Conservation (phyloP, 2,113 vertebrate genomes). For the Nematolebias whitei region DNA sequence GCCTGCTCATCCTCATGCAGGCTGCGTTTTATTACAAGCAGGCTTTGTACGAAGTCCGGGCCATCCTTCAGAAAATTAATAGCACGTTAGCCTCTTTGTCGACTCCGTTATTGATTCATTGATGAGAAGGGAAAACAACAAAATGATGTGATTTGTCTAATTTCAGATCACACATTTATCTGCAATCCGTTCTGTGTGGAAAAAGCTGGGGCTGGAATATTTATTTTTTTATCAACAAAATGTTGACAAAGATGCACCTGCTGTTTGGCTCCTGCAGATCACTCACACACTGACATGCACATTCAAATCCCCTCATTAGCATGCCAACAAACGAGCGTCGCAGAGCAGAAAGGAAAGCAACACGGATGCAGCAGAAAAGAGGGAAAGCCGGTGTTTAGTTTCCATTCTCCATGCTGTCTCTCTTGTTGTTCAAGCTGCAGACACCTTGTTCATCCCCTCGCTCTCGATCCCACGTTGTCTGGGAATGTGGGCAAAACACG, state of each 20-base stretch:
- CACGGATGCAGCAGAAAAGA: slow-evolving; percentile 32
- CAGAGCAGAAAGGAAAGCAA: slow-evolving; percentile 46
- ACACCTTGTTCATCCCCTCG: slow-evolving; percentile 57
- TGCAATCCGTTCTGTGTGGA: slow-evolving; percentile 18
- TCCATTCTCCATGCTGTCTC: slow-evolving; percentile 68
- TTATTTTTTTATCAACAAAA: slow-evolving; percentile 20
- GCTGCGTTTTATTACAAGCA: slow-evolving; percentile 46
- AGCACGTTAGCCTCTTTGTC: slow-evolving; percentile 29
- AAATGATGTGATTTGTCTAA: slow-evolving; percentile 23
- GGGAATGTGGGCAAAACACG: slow-evolving; percentile 38
- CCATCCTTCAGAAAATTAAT: slow-evolving; percentile 34
- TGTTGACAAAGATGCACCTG: slow-evolving; percentile 36
- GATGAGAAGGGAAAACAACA: slow-evolving; percentile 2
- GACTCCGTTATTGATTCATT: slow-evolving; percentile 33
- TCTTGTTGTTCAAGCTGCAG: slow-evolving; percentile 40
- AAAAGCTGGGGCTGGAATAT: slow-evolving; percentile 2
- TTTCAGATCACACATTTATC: slow-evolving; percentile 32
- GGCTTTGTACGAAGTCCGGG: slow-evolving; percentile 36
- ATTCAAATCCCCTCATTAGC: slow-evolving; percentile 46
- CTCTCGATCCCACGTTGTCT: slow-evolving; percentile 27
- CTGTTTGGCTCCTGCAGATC: slow-evolving; percentile 28
- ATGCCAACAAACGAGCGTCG: slow-evolving; percentile 45
- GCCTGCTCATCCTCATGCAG: slow-evolving; percentile 28
- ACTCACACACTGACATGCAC: neutral
- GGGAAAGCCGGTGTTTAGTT: slow-evolving; percentile 56